Conservation (phyloP, 2,113 vertebrate species). For the Seriola rivoliana region DNA sequence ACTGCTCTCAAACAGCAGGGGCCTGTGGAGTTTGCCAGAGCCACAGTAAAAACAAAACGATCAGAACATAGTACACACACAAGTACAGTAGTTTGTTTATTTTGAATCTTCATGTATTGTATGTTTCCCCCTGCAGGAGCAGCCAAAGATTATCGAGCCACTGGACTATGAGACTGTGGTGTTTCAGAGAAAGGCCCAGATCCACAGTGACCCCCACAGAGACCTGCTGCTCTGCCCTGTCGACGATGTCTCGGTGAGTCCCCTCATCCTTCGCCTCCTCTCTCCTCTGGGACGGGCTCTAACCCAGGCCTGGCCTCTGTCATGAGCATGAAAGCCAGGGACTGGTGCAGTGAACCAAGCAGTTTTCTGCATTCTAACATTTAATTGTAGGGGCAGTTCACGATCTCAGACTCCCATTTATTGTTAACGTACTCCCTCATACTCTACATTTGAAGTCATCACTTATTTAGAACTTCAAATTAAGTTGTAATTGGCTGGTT, state of each 20-base stretch:
- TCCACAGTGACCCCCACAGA: slow-evolving; percentile 96
- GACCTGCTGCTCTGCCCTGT: slow-evolving; percentile 96
- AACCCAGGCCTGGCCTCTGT: background rate
- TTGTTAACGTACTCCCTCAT: too few species aligned
- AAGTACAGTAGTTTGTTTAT: background rate
- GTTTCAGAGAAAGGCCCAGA: slow-evolving; percentile 94
- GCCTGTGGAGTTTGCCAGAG: too few species aligned
- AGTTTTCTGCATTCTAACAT: background rate
- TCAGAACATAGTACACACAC: background rate
- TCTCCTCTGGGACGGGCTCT: background rate
- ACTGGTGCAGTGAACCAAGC: background rate
- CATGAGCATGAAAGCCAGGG: background rate
- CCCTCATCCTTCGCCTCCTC: background rate
- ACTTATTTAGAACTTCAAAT: background rate
- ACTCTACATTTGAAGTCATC: background rate
- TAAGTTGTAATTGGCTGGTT: background rate
- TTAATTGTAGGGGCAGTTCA: background rate
- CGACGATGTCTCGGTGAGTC: slow-evolving; percentile 94
- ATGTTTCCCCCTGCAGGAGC: slow-evolving; percentile 85
- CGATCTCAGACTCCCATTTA: too few species aligned
- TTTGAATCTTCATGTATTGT: background rate
- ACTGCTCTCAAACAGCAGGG: background rate
- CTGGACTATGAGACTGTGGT: slow-evolving; percentile 97
- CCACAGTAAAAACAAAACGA: background rate
- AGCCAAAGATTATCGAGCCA: slow-evolving; percentile 95